These are phyloP conservation scores for Neopipo cinnamomea DNA, from an alignment of 2,113 vertebrate genomes.

Conservation along the genomic window DNA sequence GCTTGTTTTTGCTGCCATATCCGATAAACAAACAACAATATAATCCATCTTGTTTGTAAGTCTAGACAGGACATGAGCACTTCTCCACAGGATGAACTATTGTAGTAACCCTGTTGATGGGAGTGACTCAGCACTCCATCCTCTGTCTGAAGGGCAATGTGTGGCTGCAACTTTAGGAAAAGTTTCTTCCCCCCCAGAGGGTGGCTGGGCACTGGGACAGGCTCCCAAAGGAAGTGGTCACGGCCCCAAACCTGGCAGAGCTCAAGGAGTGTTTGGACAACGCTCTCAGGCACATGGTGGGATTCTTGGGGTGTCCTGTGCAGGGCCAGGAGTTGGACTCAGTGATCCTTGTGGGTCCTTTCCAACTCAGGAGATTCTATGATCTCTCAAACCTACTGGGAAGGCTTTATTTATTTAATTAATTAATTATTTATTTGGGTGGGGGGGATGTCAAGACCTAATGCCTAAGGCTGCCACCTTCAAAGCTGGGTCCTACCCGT, in stretches of 20 bases:
- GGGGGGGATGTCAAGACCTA: neutral
- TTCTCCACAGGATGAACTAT: neutral
- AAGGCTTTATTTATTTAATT: neutral
- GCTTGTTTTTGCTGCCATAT: neutral
- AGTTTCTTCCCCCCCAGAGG: neutral
- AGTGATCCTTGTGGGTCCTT: neutral
- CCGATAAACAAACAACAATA: neutral
- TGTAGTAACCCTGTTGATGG: neutral
- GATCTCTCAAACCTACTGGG: neutral
- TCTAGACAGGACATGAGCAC: neutral
- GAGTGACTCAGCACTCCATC: neutral
- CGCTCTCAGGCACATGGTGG: no score
- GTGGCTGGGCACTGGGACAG: neutral
- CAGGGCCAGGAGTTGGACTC: neutral
- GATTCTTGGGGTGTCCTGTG: neutral
- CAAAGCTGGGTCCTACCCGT: neutral
- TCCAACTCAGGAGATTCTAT: neutral
- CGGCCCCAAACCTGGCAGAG: neutral
- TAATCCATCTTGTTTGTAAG: neutral
- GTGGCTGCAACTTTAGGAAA: neutral
- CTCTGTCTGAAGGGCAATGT: neutral
- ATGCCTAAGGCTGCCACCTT: neutral
- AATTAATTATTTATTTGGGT: no score
- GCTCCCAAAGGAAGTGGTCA: neutral
- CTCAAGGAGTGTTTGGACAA: neutral